These are phyloP conservation scores for Trachymyrmex septentrionalis DNA, from an alignment of 1,140 invertebrate genomes.

Conservation along the genomic window DNA sequence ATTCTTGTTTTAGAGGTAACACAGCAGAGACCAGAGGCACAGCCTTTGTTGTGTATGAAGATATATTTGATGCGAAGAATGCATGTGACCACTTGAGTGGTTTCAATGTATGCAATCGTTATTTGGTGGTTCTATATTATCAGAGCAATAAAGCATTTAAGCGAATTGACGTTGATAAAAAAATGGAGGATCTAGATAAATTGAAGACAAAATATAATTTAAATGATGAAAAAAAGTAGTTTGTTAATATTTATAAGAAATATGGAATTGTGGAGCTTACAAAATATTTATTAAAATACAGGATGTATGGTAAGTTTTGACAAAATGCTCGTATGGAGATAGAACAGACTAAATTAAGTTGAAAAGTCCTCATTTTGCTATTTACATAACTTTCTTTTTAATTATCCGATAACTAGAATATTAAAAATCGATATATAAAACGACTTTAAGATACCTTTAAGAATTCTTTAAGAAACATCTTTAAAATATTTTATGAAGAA, in stretches of 20 bases:
- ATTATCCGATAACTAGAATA: no score
- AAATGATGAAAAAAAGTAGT: constrained; percentile 86
- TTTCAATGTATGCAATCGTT: constrained; percentile 99
- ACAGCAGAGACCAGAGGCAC: constrained; percentile 99
- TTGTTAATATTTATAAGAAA: neutral
- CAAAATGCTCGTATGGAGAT: no score
- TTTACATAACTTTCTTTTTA: no score
- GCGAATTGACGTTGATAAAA: constrained; percentile 98
- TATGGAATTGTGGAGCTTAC: neutral
- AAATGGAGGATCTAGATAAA: constrained; percentile 98
- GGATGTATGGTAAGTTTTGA: no score
- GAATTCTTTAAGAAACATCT: no score
- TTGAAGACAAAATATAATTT: constrained; percentile 97
- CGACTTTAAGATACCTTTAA: no score
- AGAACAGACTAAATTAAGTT: no score
- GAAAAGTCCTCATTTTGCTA: no score
- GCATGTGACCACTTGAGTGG: constrained; percentile 99
- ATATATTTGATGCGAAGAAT: constrained; percentile 99
- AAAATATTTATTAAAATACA: constrained; percentile 17
- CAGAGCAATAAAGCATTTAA: constrained; percentile 98
- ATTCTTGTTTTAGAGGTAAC: constrained; percentile 92
- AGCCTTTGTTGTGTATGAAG: constrained; percentile 99
- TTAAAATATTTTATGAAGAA: no score
- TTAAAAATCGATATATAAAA: no score
- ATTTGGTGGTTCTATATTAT: constrained; percentile 99